These are phyloP conservation scores for Synanceia verrucosa DNA, from an alignment of 2,797 vertebrate species.

Conservation along the genomic window DNA sequence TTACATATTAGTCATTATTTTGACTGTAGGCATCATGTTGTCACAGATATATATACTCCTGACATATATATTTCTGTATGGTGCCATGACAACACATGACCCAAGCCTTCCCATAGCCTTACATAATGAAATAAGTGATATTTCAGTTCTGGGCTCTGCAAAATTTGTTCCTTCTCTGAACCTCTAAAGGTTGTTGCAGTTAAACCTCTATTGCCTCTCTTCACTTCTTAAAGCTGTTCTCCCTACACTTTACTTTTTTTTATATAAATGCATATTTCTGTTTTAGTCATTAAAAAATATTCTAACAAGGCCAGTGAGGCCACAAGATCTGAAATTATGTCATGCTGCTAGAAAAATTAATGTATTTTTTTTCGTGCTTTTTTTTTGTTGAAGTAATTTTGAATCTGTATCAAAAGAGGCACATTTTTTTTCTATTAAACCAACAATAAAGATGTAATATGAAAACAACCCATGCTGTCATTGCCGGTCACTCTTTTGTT, in stretches of 20 bases:
- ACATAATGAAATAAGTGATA: constrained; percentile 35
- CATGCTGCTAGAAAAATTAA: constrained; percentile 75
- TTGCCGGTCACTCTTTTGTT: constrained; percentile 28
- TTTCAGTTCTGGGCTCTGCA: constrained; percentile 30
- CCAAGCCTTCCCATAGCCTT: constrained; percentile 37
- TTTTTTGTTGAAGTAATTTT: constrained; percentile 63
- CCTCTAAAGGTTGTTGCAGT: constrained; percentile 51
- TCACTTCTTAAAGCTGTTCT: constrained; percentile 34
- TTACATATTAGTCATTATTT: neutral
- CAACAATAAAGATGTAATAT: constrained; percentile 77
- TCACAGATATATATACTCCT: constrained; percentile 16
- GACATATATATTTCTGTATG: constrained; percentile 18
- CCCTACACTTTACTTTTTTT: constrained; percentile 32
- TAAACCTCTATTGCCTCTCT: constrained; percentile 54
- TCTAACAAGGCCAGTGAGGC: constrained; percentile 58
- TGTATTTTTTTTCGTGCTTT: constrained; percentile 55
- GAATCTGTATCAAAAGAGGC: constrained; percentile 67
- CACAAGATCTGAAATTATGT: constrained; percentile 64
- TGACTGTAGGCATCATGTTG: constrained; percentile 15
- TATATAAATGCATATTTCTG: constrained; percentile 20
- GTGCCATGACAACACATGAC: constrained; percentile 7
- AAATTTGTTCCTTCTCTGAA: constrained; percentile 34
- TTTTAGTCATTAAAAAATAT: constrained; percentile 40
- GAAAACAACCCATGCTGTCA: constrained; percentile 32
- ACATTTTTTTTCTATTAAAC: constrained; percentile 74